These are phyloP conservation scores for Platysteira castanea DNA, from an alignment of 2,113 vertebrate species.

Conservation along the genomic window DNA sequence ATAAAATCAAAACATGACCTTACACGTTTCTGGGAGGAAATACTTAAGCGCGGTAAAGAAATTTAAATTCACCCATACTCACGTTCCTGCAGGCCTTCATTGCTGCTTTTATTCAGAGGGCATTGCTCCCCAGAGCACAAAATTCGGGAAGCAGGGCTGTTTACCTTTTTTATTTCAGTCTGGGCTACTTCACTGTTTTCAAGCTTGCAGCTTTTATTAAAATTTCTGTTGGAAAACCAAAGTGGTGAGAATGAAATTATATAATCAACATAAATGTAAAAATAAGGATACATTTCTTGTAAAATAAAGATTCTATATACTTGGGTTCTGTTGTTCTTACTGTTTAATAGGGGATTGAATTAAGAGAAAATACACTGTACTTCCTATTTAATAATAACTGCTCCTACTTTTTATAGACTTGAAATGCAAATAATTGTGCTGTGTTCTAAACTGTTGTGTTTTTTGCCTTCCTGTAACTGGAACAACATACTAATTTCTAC, in stretches of 20 bases:
- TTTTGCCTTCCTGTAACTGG: constrained; percentile 76
- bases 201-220: background rate
- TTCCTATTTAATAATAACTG: background rate
- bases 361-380: background rate
- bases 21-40: background rate
- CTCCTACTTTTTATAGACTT: background rate
- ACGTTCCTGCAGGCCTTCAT: background rate
- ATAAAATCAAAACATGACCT: background rate
- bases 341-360: background rate
- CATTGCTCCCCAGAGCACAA: background rate
- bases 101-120: background rate
- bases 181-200: background rate
- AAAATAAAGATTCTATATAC: background rate
- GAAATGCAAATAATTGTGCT: constrained; percentile 32
- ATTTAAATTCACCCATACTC: background rate
- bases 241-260: background rate
- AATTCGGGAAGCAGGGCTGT: background rate
- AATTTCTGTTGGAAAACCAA: background rate
- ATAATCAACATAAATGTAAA: background rate
- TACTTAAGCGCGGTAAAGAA: background rate
- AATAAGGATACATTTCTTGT: background rate
- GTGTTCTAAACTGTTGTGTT: constrained; percentile 68
- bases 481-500: constrained; percentile 85
- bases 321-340: background rate
- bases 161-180: background rate